Conservation (phyloP, 2,113 vertebrate genomes). For the Felis chaus region DNA sequence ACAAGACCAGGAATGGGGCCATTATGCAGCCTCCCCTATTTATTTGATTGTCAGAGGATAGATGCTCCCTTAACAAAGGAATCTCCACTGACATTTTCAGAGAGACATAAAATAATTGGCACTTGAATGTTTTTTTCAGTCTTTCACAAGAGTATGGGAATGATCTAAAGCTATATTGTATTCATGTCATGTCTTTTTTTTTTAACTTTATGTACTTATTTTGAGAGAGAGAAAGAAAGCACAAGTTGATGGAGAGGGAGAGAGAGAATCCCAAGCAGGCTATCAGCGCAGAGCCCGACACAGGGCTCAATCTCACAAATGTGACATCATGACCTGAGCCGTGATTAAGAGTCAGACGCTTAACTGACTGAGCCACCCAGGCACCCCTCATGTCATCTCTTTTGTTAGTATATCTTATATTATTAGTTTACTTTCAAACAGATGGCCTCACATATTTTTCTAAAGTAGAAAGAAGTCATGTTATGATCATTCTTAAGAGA, state of each 20-base stretch:
- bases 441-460: neutral
- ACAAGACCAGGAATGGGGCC: neutral
- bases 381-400: neutral
- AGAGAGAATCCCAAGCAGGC: too few relatives aligned
- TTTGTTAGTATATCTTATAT: neutral
- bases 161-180: neutral
- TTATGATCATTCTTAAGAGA: neutral
- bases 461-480: neutral
- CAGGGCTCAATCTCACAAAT: too few relatives aligned
- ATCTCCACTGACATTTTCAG: constrained; percentile 36
- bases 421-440: neutral
- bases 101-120: constrained; percentile 43
- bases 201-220: too few relatives aligned
- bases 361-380: too few relatives aligned
- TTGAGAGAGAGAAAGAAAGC: too few relatives aligned
- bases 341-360: too few relatives aligned
- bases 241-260: too few relatives aligned
- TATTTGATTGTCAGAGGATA: neutral
- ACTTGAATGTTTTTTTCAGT: neutral
- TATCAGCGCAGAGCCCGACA: too few relatives aligned
- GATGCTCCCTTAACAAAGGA: constrained; percentile 11
- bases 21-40: neutral
- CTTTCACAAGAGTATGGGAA: neutral
- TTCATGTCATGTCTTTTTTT: neutral
- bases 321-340: too few relatives aligned